A percentile compares a stretch with the other conserved stretches of the same genome.
Evolutionary conservation across 2,888 invertebrate species (phyloP).

Genomic region (Volucella zonaria): DNA sequence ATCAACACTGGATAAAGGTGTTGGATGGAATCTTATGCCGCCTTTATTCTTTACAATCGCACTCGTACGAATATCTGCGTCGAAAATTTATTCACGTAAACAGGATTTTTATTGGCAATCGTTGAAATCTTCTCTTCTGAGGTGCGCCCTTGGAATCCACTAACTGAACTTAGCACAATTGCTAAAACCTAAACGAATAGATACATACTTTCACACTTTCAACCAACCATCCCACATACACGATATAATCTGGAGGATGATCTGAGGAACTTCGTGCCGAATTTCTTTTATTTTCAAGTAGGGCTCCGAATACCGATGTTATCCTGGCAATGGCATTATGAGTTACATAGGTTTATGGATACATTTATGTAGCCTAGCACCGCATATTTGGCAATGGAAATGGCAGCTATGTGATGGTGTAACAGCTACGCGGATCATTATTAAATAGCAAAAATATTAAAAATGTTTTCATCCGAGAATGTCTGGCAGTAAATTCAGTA

Average conservation of each 20-base stretch:
- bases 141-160: constrained; percentile 43
- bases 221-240: not conserved
- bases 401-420: too few relatives aligned
- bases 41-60: constrained; percentile 24
- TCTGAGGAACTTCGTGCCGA: constrained; percentile 5
- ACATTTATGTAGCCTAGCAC: constrained; percentile 14
- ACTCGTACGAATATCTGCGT: constrained; percentile 36
- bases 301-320: constrained; percentile 60
- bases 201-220: constrained; percentile 1
- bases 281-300: constrained; percentile 49
- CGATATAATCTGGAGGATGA: constrained; percentile 30
- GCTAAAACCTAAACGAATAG: constrained; percentile 28
- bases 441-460: constrained; percentile 66
- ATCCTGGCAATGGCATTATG: constrained; percentile 62
- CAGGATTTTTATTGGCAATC: constrained; percentile 72
- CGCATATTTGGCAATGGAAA: constrained; percentile 50
- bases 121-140: constrained; percentile 46
- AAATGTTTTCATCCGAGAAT: constrained; percentile 58
- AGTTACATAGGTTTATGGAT: constrained; percentile 57
- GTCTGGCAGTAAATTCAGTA: constrained; percentile 60
- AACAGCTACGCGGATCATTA: constrained; percentile 43
- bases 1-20: too few relatives aligned
- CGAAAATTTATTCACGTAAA: constrained; percentile 70
- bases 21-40: constrained; percentile 24
- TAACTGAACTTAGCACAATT: constrained; percentile 60